Base-by-base conservation (phyloP, 2,888 invertebrate genomes). In the Hoplodrina blanda region DNA sequence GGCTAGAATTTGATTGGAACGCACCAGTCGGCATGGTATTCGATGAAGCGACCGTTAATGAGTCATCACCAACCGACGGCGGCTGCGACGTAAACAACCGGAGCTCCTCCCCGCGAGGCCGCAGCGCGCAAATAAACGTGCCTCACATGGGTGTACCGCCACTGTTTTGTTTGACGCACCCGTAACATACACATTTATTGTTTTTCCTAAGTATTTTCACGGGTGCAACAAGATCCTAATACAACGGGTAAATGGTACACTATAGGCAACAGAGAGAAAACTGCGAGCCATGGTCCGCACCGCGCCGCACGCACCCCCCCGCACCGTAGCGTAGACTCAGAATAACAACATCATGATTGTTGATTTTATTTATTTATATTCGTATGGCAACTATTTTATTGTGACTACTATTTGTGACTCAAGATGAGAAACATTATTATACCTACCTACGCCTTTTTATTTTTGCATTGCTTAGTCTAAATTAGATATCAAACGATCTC, bases 41-140 rank as follows among this genome's bases (percentile, higher is more conserved):
- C 84, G 87, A 87, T 85, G 84, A 86, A 87, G 81, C 87, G 89
- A 88, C 89, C 89, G 91, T 88, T 92, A 89, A 89, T 93, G 94
- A 94, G 90, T 93, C 93, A 94, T 86, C 86, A 83, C 79, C 81
- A 84, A 87, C 79, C 76, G 78, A 54, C 79, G 74, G 76, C 77
- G 78, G 85, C 85, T 78, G 84, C 88, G 91, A 89, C 90, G 91
- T 92, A 92, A 93, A 92, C 93, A 92, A 89, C 89, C 88, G 86
- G 86, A 88, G 90, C 87, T 88, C 85, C 89, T 88, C 87, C 89
- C 88, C 87, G 84, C 91, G 92, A 91, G 92, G 92, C 91, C 91
- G 83, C 85, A 83, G 89, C 88, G 89, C 90, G 89, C 91, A 92
- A 91, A 91, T 90, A 92, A 90, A 89, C 91, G 92, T 86, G 90